Evolutionary conservation across 2,888 invertebrate genomes (phyloP), one percentile per base, ranked within the genome.

Genomic region (Tridacna gigas): DNA sequence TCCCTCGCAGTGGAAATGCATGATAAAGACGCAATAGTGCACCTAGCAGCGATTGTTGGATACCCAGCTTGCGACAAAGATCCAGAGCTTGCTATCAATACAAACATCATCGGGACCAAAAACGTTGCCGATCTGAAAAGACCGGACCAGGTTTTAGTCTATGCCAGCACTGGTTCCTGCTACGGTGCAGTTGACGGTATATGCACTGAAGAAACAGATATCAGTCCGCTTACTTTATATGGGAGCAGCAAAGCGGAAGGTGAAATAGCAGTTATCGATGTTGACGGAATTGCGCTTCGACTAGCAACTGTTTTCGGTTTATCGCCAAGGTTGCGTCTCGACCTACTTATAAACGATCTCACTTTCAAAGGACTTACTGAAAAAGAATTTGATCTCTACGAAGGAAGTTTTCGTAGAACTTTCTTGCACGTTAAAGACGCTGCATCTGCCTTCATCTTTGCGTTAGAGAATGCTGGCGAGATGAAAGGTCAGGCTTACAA

Each of bases 51-150:
- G 48, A 92, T 95, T 61, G 94, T 95, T 11, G 94, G 95, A 13
- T 95, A 94, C 82, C 94, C 95, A 7, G 94, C 94, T 4, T 95
- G 94, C 80, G 94, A 94, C 80, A 91, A 91, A 74, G 92, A 94
- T 73, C 93, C 92, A 0, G 90, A 91, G 15, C 76, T 91, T 60
- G 95, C 95, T 0, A 86, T 86, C 48, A 84, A 88, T 11, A 91
- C 93, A 15, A 95, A 95, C 80, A 93, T 93, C 45, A 86, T 86
- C 7, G 94, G 94, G 12, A 94, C 94, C 15, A 79, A 84, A 51
- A 92, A 89, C 65, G 76, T 95, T 12, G 89, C 91, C 3, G 84
- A 90, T 9, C 89, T 91, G 18, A 86, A 94, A 79, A 86, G 85
- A 18, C 91, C 92, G 0, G 85, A 91, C 48, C 94, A 94, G 84